Conservation (phyloP, 2,113 vertebrate species). For the Tetrao urogallus region DNA sequence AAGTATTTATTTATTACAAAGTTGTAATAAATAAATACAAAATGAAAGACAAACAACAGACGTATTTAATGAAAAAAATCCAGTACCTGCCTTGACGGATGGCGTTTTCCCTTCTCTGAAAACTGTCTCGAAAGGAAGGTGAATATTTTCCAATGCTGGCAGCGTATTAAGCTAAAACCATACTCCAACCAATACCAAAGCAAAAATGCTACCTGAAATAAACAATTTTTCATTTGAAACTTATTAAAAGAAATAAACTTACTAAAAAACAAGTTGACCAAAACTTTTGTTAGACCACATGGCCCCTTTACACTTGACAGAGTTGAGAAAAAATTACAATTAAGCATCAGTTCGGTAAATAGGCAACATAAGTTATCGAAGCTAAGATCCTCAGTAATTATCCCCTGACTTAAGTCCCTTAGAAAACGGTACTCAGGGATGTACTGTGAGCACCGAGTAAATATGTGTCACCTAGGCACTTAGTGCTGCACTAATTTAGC, state of each 20-base stretch:
- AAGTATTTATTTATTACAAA: conserved; percentile 32
- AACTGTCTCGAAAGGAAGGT: conserved; percentile 24
- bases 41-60: conserved; percentile 57
- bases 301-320: conserved; percentile 28
- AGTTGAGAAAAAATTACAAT: conserved; percentile 19
- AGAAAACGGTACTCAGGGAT: neutral
- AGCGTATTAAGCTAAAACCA: conserved; percentile 62
- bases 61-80: conserved; percentile 44
- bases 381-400: neutral
- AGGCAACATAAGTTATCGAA: neutral
- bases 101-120: conserved; percentile 51
- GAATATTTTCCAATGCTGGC: conserved; percentile 18
- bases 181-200: conserved; percentile 52
- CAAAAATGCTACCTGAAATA: conserved; percentile 47
- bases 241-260: conserved; percentile 43
- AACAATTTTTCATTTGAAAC: conserved; percentile 45
- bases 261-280: neutral
- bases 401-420: conserved; percentile 8
- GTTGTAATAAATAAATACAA: neutral
- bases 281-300: conserved; percentile 38
- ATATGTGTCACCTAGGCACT: neutral
- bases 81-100: conserved; percentile 64
- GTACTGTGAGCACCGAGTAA: neutral
- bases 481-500: neutral
- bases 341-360: conserved; percentile 39